Evolutionary conservation across 2,888 invertebrate species (phyloP).

Genomic region (Colletes collaris): DNA sequence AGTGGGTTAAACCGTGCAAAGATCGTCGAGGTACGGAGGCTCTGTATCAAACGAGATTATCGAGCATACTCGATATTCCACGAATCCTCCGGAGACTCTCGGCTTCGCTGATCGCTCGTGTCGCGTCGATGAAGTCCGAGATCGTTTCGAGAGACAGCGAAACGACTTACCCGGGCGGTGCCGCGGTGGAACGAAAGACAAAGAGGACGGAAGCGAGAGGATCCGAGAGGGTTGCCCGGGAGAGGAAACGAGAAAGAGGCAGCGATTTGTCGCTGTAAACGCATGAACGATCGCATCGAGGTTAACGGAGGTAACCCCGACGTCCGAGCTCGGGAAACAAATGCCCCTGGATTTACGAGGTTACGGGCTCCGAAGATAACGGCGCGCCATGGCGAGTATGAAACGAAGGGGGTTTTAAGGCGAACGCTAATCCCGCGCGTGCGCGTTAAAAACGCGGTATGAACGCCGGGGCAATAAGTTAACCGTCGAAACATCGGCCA

Average conservation of each 20-base stretch:
- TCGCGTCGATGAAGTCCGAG: constrained; percentile 3
- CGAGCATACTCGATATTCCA: not conserved
- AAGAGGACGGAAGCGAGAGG: constrained; percentile 19
- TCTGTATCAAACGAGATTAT: not conserved
- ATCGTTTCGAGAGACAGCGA: not conserved
- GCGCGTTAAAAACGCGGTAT: constrained; percentile 75
- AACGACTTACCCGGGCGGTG: constrained; percentile 13
- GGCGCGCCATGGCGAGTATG: constrained; percentile 35
- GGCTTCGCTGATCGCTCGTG: not conserved
- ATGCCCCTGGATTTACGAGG: constrained; percentile 71
- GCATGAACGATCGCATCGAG: constrained; percentile 76
- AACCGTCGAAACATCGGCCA: constrained; percentile 40
- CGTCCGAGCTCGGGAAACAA: constrained; percentile 72
- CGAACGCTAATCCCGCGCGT: constrained; percentile 74
- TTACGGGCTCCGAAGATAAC: constrained; percentile 65
- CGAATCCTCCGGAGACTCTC: not conserved
- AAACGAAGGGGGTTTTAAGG: constrained; percentile 40
- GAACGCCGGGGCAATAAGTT: constrained; percentile 70
- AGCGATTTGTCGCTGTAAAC: constrained; percentile 72
- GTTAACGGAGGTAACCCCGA: constrained; percentile 75
- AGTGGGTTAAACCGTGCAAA: no score
- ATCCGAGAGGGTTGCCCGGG: not conserved
- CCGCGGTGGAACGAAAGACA: constrained; percentile 19
- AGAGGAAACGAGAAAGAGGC: constrained; percentile 36
- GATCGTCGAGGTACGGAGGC: not conserved